Evolutionary conservation across 1,140 invertebrate species (phyloP).

Genomic region (silkworm (Bombyx mori)): DNA sequence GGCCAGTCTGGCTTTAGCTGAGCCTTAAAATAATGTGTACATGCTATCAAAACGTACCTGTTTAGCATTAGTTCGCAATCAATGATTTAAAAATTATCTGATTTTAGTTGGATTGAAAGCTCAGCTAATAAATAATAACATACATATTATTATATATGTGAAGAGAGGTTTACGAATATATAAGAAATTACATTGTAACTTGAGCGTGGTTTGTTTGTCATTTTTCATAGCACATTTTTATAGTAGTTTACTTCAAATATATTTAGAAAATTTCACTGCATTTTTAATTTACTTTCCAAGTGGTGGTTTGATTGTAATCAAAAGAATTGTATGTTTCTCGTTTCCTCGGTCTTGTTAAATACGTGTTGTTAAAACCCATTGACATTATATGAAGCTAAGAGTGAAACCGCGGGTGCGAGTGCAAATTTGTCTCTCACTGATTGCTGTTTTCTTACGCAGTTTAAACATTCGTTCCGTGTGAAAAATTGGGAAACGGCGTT

Average conservation of each 20-base stretch:
- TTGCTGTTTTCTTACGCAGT: too few species aligned
- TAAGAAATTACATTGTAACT: conserved; percentile 18
- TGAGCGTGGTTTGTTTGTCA: conserved; percentile 19
- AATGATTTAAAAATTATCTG: too few species aligned
- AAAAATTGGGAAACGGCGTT: too few species aligned
- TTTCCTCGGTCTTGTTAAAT: too few species aligned
- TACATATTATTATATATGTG: conserved; percentile 7
- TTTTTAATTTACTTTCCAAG: conserved; percentile 18
- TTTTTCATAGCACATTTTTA: conserved; percentile 30
- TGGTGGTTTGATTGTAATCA: conserved; percentile 12
- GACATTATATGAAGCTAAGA: too few species aligned
- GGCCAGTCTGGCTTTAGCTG: conserved; percentile 23
- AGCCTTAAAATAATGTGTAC: conserved; percentile 11
- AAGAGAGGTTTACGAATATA: conserved; percentile 11
- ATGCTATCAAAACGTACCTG: too few species aligned
- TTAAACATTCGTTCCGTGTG: too few species aligned
- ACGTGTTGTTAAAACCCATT: too few species aligned
- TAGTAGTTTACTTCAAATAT: conserved; percentile 34
- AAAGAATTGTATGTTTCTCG: neutral
- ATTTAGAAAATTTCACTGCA: conserved; percentile 26
- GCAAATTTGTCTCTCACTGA: too few species aligned
- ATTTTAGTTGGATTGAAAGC: too few species aligned
- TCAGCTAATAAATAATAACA: neutral
- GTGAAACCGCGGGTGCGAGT: too few species aligned
- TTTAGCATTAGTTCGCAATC: too few species aligned